Conservation (phyloP, 2,113 vertebrate species). For the Solenodon paradoxus region DNA sequence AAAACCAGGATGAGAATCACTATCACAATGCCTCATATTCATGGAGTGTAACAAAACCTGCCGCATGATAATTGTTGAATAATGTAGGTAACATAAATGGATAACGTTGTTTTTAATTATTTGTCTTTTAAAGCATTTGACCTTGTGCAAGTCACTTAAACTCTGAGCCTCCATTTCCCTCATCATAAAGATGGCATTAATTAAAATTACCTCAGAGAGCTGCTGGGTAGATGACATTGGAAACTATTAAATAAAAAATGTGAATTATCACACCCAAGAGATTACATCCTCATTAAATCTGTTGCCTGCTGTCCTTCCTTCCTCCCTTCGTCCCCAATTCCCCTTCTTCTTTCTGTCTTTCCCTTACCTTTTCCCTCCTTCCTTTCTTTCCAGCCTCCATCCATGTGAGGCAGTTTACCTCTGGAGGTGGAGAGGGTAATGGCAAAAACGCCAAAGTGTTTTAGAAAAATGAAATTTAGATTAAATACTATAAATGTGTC, state of each 20-base stretch:
- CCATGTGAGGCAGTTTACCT: background rate
- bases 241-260: background rate
- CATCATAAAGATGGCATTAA: background rate
- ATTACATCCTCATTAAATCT: background rate
- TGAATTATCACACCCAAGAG: background rate
- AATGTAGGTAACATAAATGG: background rate
- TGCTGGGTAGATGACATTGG: background rate
- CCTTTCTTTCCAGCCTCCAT: background rate
- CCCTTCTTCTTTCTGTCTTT: rapidly evolving
- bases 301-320: background rate
- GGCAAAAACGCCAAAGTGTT: background rate
- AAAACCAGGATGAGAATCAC: background rate
- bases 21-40: background rate
- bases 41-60: background rate
- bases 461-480: background rate
- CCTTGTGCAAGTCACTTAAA: background rate
- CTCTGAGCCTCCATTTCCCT: background rate
- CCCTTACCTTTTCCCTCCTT: background rate
- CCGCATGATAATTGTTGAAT: background rate
- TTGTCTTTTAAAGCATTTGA: background rate
- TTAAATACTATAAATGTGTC: background rate
- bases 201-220: constrained; percentile 23
- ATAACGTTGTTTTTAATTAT: background rate
- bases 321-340: background rate
- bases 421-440: background rate